Evolutionary conservation across 2,888 invertebrate species (phyloP).

Genomic region (Celastrina argiolus): DNA sequence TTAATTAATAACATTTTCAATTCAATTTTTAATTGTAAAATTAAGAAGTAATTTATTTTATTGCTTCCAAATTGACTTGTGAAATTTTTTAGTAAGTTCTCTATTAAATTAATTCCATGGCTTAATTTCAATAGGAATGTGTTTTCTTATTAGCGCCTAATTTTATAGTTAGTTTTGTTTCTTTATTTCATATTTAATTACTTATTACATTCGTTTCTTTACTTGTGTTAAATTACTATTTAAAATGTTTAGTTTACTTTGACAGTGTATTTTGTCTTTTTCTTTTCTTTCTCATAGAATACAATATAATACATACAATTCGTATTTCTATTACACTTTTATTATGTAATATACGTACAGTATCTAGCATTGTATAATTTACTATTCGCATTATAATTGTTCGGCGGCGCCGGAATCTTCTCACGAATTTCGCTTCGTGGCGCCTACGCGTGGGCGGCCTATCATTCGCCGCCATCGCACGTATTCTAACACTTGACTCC

Average conservation of each 20-base stretch:
- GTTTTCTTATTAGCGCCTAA: constrained; percentile 5
- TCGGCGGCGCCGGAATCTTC: constrained; percentile 63
- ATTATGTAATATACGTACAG: background rate
- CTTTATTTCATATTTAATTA: too few species aligned
- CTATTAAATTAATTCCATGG: constrained; percentile 24
- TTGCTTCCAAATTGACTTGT: constrained; percentile 41
- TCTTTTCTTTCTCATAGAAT: background rate
- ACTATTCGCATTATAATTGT: constrained; percentile 43
- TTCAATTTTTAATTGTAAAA: constrained; percentile 31
- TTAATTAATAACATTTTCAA: background rate
- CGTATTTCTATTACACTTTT: background rate
- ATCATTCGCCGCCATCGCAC: constrained; percentile 68
- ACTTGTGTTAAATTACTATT: too few species aligned
- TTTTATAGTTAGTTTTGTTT: background rate
- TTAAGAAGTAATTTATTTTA: constrained; percentile 40
- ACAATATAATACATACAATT: too few species aligned
- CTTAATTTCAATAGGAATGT: constrained; percentile 21
- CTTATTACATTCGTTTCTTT: too few species aligned
- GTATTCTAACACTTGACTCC: constrained; percentile 46
- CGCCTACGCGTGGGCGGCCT: constrained; percentile 71
- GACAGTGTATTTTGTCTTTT: background rate
- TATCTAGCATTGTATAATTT: constrained; percentile 22
- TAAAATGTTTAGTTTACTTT: too few species aligned
- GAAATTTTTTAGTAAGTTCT: constrained; percentile 36
- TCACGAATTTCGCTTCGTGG: constrained; percentile 75